Evolutionary conservation across 1,140 invertebrate species (phyloP), one percentile per base, ranked within the genome.

Genomic region (Berghia stephanieae): DNA sequence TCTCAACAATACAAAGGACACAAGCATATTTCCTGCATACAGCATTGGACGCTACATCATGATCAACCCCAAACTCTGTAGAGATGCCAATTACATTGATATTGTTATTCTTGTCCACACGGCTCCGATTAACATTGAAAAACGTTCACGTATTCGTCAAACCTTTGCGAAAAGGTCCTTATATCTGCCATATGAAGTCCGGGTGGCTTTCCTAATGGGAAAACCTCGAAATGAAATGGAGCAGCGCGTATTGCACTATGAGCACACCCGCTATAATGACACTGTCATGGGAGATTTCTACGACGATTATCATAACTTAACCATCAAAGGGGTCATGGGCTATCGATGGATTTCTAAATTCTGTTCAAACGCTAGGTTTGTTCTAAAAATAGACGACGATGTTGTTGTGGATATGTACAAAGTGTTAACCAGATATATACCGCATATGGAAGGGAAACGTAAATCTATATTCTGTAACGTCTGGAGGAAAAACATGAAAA

Each of bases 331-430:
- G 84, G 85, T 95, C 0, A 96, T 96, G 94, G 95, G 95, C 0
- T 86, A 96, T 34, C 91, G 92, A 81, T 97, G 95, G 95, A 92
- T 92, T 0, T 84, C 90, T 0, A 88, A 86, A 10, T 90, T 92
- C 79, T 97, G 95, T 86, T 81, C 83, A 8, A 87, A 91, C 31
- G 91, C 92, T 1, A 89, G 92, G 76, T 95, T 92, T 82, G 91
- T 96, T 18, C 91, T 96, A 18, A 97, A 97, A 92, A 93, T 95
- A 87, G 96, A 97, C 86, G 95, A 97, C 87, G 96, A 97, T 85
- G 94, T 94, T 77, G 92, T 95, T 43, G 91, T 95, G 27, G 93
- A 96, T 88, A 83, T 96, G 13, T 92, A 92, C 24, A 42, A 68
- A 6, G n/a, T 85, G 38, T 38, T 78, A n/a, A 27, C 52, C 31